phyloP scores from a whole-genome alignment of 2,113 vertebrate species.

The Callospermophilus lateralis region DNA sequence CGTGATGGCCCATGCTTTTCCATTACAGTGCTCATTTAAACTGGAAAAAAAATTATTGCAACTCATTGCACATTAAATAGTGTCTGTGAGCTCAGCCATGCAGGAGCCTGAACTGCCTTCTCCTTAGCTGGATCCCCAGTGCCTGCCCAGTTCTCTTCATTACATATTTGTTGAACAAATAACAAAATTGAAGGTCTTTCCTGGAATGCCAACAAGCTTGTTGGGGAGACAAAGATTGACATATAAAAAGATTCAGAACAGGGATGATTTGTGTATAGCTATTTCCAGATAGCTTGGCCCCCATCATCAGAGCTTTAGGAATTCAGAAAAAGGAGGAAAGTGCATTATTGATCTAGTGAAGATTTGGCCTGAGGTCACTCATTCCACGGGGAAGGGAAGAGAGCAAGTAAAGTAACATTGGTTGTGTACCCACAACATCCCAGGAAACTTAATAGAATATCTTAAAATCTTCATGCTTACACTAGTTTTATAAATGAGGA shows the following conservation, averaged over 20 bases:
- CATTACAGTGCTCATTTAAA: accelerated
- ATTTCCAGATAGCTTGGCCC: neutral
- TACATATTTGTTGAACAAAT: neutral
- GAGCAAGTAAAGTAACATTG: neutral
- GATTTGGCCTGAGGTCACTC: neutral
- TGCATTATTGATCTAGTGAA: neutral
- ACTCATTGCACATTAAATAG: neutral
- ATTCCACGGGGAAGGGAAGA: neutral
- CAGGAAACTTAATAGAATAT: neutral
- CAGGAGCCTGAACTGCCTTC: neutral
- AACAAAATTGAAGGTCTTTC: slow-evolving; percentile 40
- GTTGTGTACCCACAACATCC: neutral
- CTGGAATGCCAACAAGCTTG: neutral
- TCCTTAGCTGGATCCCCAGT: neutral
- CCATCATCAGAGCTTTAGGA: neutral
- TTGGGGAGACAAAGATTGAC: neutral
- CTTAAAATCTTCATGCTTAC: neutral
- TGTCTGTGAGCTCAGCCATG: accelerated
- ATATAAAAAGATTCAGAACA: neutral
- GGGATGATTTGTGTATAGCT: neutral
- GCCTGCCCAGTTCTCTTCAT: neutral
- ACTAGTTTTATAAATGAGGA: neutral
- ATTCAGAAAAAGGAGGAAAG: slow-evolving; percentile 39
- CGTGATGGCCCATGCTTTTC: neutral
- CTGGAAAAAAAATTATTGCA: neutral